These are phyloP conservation scores for Drosophila melanica DNA, from an alignment of 1,140 invertebrate species.

Conservation along the genomic window DNA sequence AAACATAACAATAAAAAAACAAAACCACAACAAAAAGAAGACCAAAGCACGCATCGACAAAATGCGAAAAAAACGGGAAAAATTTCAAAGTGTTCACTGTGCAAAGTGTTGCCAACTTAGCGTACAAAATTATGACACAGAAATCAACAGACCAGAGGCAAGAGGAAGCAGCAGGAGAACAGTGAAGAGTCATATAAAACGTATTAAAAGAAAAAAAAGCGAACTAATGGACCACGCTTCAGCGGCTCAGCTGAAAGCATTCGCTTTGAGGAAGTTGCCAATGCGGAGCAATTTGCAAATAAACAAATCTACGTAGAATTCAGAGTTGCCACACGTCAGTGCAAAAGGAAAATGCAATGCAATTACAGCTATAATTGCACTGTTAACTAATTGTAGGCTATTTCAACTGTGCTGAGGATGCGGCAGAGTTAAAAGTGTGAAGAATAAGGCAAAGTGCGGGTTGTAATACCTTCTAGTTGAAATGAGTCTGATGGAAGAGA, in stretches of 20 bases:
- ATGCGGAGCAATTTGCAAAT: slow-evolving; percentile 14
- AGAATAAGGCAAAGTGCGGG: neutral
- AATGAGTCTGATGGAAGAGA: neutral
- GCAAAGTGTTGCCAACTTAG: slow-evolving; percentile 82
- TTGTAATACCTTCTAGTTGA: neutral
- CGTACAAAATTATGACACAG: slow-evolving; percentile 78
- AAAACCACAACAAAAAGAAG: slow-evolving; percentile 34
- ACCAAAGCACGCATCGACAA: slow-evolving; percentile 48
- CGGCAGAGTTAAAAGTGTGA: neutral
- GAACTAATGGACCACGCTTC: slow-evolving; percentile 38
- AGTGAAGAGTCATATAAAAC: slow-evolving; percentile 20
- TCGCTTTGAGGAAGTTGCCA: slow-evolving; percentile 12
- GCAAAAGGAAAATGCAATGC: neutral
- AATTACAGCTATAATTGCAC: slow-evolving; percentile 29
- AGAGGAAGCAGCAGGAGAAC: neutral
- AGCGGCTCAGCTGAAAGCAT: slow-evolving; percentile 9
- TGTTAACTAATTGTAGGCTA: slow-evolving; percentile 23
- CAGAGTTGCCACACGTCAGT: slow-evolving; percentile 31
- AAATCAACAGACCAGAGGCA: slow-evolving; percentile 16
- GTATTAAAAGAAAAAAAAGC: neutral
- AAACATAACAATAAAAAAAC: slow-evolving; percentile 50
- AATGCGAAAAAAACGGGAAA: slow-evolving; percentile 38
- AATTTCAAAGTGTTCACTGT: slow-evolving; percentile 46
- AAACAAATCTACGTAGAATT: neutral
- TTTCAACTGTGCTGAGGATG: slow-evolving; percentile 8